Percentiles rank a stretch among this genome's conserved stretches.
Conservation (phyloP, 2,113 vertebrate species). For the Heteronetta atricapilla region DNA sequence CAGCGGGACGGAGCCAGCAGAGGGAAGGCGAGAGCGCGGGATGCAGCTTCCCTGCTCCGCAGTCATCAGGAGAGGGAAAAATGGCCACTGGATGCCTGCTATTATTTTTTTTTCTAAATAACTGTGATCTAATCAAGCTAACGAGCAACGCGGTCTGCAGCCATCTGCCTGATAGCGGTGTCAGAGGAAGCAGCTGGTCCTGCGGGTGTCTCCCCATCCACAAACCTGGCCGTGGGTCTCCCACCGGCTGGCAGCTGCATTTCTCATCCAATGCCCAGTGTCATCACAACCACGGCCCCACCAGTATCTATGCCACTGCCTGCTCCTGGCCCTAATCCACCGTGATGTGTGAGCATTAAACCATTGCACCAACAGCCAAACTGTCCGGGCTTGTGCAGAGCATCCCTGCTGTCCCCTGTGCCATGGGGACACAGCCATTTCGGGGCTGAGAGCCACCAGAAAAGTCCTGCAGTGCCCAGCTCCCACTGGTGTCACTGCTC, state of each 20-base stretch:
- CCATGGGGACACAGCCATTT: background rate
- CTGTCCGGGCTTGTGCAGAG: rapidly evolving
- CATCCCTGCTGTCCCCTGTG: background rate
- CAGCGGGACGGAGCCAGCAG: slow-evolving; percentile 16
- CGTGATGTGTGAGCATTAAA: background rate
- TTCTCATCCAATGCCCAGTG: background rate
- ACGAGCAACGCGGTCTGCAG: rapidly evolving
- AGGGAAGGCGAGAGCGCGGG: slow-evolving; percentile 61
- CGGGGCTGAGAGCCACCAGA: background rate
- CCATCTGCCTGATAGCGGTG: rapidly evolving
- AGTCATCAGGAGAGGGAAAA: background rate
- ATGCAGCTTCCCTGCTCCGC: background rate
- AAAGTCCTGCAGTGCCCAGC: background rate
- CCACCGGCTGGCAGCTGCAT: background rate
- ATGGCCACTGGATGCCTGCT: background rate
- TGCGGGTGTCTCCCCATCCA: background rate
- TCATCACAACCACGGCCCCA: rapidly evolving
- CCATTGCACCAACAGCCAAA: rapidly evolving
- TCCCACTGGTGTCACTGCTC: background rate
- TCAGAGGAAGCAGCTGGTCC: rapidly evolving
- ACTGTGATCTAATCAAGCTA: rapidly evolving
- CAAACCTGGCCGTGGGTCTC: background rate
- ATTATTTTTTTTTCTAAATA: background rate
- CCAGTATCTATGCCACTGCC: rapidly evolving
- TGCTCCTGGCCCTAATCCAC: background rate